Evolutionary conservation across 2,113 vertebrate genomes (phyloP).

Genomic region (Ailuropoda melanoleuca): DNA sequence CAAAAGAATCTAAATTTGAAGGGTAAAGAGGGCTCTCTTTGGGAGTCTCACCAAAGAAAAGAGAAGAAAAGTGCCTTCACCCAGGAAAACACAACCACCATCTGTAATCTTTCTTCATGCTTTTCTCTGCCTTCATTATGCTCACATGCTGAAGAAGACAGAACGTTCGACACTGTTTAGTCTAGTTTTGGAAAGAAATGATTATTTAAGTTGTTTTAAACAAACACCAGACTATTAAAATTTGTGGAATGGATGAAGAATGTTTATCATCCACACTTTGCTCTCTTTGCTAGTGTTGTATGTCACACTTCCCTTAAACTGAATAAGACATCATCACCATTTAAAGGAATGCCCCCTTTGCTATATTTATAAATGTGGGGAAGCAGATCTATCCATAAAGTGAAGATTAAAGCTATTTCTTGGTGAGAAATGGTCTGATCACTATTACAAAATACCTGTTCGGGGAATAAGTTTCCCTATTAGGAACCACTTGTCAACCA

Average conservation of each 20-base stretch:
- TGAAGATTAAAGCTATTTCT: constrained; percentile 42
- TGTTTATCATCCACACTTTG: constrained; percentile 30
- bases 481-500: neutral
- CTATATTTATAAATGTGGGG: constrained; percentile 13
- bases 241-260: constrained; percentile 34
- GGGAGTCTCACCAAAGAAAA: neutral
- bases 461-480: neutral
- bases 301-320: neutral
- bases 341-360: constrained; percentile 37
- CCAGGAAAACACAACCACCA: neutral
- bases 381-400: constrained; percentile 33
- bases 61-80: neutral
- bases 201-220: constrained; percentile 32
- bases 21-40: neutral
- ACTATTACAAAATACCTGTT: constrained; percentile 32
- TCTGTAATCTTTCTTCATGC: neutral
- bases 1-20: constrained; percentile 27
- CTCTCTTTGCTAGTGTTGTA: neutral
- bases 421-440: neutral
- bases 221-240: neutral
- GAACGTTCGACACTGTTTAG: neutral
- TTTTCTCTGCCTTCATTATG: neutral
- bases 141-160: neutral
- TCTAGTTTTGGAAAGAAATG: constrained; percentile 18
- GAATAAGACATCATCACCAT: neutral